phyloP scores from a whole-genome alignment of 1,140 invertebrate species.

The Lordiphosa mommai region DNA sequence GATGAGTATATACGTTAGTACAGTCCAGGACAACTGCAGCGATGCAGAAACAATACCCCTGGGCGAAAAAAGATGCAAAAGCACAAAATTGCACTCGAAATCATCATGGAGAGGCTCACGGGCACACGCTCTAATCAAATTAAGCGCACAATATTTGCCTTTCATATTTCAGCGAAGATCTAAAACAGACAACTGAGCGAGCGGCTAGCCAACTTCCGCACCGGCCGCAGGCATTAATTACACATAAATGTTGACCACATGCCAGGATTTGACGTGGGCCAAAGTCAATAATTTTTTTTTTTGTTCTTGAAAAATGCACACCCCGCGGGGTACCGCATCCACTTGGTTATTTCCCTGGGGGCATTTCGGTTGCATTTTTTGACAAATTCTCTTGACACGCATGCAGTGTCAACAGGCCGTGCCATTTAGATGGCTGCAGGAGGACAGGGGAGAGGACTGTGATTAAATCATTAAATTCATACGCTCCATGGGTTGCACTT shows the following conservation, averaged over 20 bases:
- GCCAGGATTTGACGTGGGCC: slow-evolving; percentile 65
- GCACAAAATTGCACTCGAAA: slow-evolving; percentile 37
- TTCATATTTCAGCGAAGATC: slow-evolving; percentile 45
- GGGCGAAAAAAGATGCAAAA: slow-evolving; percentile 23
- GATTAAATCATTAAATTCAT: slow-evolving; percentile 79
- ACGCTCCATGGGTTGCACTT: slow-evolving; percentile 68
- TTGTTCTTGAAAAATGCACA: slow-evolving; percentile 25
- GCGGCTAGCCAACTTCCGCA: slow-evolving; percentile 41
- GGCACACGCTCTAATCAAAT: slow-evolving; percentile 63
- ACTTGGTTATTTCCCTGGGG: slow-evolving; percentile 66
- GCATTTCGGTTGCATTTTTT: slow-evolving; percentile 59
- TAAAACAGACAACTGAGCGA: neutral
- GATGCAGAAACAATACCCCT: slow-evolving; percentile 8
- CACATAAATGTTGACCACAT: slow-evolving; percentile 78
- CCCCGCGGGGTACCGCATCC: slow-evolving; percentile 22
- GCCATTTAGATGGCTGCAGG: slow-evolving; percentile 20
- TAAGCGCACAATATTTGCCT: slow-evolving; percentile 68
- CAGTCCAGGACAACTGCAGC: slow-evolving; percentile 16
- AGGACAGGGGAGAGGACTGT: slow-evolving; percentile 15
- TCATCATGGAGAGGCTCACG: too few relatives aligned
- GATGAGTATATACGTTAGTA: too few relatives aligned
- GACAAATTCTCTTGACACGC: slow-evolving; percentile 72
- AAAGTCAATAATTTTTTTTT: slow-evolving; percentile 50
- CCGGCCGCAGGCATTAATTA: slow-evolving; percentile 71
- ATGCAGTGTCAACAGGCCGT: slow-evolving; percentile 73